Percentiles rank a stretch among this genome's conserved stretches.
These are phyloP conservation scores for Bradynema listronoti DNA, from an alignment of 1,140 invertebrate genomes.

Conservation along the genomic window DNA sequence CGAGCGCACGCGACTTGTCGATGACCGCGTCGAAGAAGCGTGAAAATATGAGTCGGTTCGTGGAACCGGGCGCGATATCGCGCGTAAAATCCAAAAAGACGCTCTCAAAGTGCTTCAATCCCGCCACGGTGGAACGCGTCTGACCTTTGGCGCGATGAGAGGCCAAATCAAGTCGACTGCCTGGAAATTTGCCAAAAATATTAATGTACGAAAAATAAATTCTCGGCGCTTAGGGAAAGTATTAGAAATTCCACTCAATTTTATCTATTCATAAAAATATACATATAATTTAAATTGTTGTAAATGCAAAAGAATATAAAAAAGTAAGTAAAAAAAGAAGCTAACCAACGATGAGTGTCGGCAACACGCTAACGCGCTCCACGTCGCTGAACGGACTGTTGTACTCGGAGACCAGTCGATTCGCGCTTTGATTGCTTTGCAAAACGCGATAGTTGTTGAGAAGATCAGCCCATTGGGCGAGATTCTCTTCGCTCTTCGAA, in stretches of 20 bases:
- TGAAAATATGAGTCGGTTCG: slow-evolving; percentile 31
- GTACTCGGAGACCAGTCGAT: slow-evolving; percentile 2
- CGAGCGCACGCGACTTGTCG: not conserved
- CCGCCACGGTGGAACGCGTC: not conserved
- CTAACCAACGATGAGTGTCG: slow-evolving; percentile 32
- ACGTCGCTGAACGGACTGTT: slow-evolving; percentile 16
- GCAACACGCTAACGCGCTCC: slow-evolving; percentile 19
- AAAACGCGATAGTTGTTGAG: slow-evolving; percentile 11
- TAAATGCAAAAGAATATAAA: slow-evolving; percentile 5
- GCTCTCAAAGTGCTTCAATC: slow-evolving; percentile 18
- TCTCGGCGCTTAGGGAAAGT: too few species aligned
- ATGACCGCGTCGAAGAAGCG: slow-evolving; percentile 31
- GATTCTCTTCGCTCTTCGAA: slow-evolving; percentile 37
- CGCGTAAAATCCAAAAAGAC: slow-evolving; percentile 30
- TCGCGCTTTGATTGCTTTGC: not conserved
- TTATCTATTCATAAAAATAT: slow-evolving; percentile 14
- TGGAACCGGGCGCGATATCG: slow-evolving; percentile 34
- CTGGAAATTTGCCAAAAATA: slow-evolving; percentile 22
- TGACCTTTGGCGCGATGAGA: slow-evolving; percentile 19
- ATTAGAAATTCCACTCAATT: too few species aligned
- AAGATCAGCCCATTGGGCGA: slow-evolving; percentile 3
- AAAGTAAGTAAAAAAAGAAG: slow-evolving; percentile 1
- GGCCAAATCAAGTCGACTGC: slow-evolving; percentile 23
- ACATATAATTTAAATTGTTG: slow-evolving; percentile 11
- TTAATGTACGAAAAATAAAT: too few species aligned